Evolutionary conservation across 2,797 vertebrate genomes (phyloP).

Genomic region (Anableps anableps): DNA sequence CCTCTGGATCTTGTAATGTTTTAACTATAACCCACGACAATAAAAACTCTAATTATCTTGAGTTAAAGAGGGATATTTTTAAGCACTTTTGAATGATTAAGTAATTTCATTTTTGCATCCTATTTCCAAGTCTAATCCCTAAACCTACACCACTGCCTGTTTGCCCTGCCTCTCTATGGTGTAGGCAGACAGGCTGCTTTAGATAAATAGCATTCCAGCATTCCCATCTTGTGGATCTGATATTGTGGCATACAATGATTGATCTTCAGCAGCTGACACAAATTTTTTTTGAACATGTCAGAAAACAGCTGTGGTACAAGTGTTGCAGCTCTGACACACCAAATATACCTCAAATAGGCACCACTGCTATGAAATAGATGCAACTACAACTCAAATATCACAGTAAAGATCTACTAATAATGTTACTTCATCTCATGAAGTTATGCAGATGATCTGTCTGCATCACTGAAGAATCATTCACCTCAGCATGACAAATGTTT

Average conservation of each 20-base stretch:
- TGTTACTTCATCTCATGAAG: neutral
- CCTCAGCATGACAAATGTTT: neutral
- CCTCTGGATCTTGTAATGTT: constrained; percentile 77
- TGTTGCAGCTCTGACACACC: neutral
- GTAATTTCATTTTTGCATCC: constrained; percentile 75
- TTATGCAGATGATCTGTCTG: neutral
- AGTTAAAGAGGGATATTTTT: constrained; percentile 71
- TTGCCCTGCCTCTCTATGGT: too few relatives aligned
- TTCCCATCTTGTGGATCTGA: neutral
- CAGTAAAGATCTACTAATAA: neutral
- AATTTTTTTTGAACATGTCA: neutral
- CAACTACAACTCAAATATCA: neutral
- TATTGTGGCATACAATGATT: neutral
- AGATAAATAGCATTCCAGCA: neutral
- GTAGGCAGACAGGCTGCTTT: neutral
- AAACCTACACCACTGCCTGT: neutral
- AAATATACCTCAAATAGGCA: neutral
- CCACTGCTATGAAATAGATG: neutral
- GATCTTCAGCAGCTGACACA: neutral
- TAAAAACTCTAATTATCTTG: constrained; percentile 79
- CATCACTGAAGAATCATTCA: neutral
- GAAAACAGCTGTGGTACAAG: neutral
- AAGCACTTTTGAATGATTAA: constrained; percentile 79
- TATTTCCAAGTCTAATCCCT: constrained; percentile 59
- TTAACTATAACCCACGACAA: constrained; percentile 79